Evolutionary conservation across 2,888 invertebrate species (phyloP), one percentile per base, ranked within the genome.

Genomic region (Dasysyrphus tricinctus): DNA sequence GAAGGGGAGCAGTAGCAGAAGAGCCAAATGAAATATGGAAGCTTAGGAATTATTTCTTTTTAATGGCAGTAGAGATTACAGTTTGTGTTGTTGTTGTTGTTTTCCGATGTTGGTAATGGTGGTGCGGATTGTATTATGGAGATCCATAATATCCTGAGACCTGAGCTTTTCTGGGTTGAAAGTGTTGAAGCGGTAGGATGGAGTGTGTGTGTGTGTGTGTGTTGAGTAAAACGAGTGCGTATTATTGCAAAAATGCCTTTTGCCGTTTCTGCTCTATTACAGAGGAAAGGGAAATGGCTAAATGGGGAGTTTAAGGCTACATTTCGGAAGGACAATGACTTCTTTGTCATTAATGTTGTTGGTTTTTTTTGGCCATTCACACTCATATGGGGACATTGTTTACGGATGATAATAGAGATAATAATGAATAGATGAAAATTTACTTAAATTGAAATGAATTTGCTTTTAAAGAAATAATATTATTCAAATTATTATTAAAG

Each of bases 1-100:
- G 9, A 73, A 37, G 56, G 24, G 79, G 73, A 70, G 65, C 42
- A 44, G 24, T 65, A 76, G 65, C 29, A 72, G 63, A 63, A 54
- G 44, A 54, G 47, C 73, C 69, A 75, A 86, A 86, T 82, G 82
- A 86, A 86, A 86, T 86, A 86, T 86, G 82, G 86, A 72, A 86
- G 86, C 86, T 82, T 82, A 82, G 86, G 82, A 86, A 86, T 86
- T 86, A 86, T 86, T 86, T 82, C 86, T 82, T 86, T 86, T 86
- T 86, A 86, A 86, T 86, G 86, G 86, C 79, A 82, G 86, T 86
- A 86, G 78, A 82, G 86, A 86, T 86, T 86, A 86, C 86, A 72
- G 57, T 82, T 77, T 81, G 70, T 14, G n/a, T 7, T 69, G 65
- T 51, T 54, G 61, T 76, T 67, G 37, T 44, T 54, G 49, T 65